phyloP scores from a whole-genome alignment of 2,113 vertebrate genomes.

The Solenodon paradoxus region DNA sequence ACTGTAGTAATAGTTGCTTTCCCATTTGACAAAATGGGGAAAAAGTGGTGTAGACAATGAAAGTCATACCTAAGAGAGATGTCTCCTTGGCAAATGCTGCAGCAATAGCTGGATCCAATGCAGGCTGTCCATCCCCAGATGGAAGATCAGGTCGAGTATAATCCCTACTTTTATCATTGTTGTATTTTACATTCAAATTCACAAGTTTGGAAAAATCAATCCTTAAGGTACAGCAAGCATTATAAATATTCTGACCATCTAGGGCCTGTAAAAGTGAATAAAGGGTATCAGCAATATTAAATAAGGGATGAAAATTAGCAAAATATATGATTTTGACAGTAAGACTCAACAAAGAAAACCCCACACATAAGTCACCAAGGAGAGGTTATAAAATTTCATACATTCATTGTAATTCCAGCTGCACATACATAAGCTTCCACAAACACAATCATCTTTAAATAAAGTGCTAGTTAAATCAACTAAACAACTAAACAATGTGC shows the following conservation, averaged over 20 bases:
- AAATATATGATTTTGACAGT: neutral
- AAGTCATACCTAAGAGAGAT: constrained; percentile 95
- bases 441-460: neutral
- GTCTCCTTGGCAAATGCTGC: constrained; percentile 96
- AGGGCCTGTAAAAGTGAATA: constrained; percentile 87
- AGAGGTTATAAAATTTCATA: neutral
- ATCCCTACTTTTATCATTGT: constrained; percentile 99
- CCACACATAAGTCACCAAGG: neutral
- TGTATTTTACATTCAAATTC: constrained; percentile 99
- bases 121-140: constrained; percentile 94
- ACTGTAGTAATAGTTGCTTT: constrained; percentile 32
- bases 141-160: constrained; percentile 97
- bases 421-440: neutral
- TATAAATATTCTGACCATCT: constrained; percentile 99
- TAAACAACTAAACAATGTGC: neutral
- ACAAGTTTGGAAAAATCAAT: constrained; percentile 99
- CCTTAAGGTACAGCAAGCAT: constrained; percentile 97
- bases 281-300: constrained; percentile 55
- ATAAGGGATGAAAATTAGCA: neutral
- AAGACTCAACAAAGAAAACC: neutral
- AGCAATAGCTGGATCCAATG: constrained; percentile 90
- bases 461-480: neutral
- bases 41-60: constrained; percentile 19
- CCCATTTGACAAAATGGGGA: constrained; percentile 43
- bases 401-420: neutral